Evolutionary conservation across 2,888 invertebrate species (phyloP).

Genomic region (Heliconius aoede): DNA sequence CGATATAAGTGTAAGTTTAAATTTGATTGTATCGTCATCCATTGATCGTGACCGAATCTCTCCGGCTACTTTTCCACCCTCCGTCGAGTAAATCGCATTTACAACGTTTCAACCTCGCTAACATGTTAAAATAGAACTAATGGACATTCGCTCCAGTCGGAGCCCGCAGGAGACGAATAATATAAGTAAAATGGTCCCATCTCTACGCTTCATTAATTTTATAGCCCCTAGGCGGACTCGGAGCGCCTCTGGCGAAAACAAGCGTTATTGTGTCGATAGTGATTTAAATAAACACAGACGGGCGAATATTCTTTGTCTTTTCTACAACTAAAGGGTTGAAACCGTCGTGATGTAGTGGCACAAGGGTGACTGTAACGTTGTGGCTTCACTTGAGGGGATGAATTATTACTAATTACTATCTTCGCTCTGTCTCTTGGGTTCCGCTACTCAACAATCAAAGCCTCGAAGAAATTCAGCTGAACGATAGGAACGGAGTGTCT

Average conservation of each 20-base stretch:
- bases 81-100: conserved; percentile 82
- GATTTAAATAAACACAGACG: conserved; percentile 81
- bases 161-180: conserved; percentile 83
- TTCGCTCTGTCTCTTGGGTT: too few relatives aligned
- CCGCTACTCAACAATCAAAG: too few relatives aligned
- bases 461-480: too few relatives aligned
- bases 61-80: conserved; percentile 79
- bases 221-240: conserved; percentile 79
- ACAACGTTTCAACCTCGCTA: conserved; percentile 84
- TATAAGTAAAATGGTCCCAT: conserved; percentile 84
- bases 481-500: too few relatives aligned
- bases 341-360: too few relatives aligned
- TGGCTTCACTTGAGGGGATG: too few relatives aligned
- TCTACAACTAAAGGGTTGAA: conserved; percentile 65
- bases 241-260: conserved; percentile 78
- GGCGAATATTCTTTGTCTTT: conserved; percentile 73
- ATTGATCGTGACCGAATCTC: conserved; percentile 75
- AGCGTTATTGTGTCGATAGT: conserved; percentile 79
- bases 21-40: conserved; percentile 68
- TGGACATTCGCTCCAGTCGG: conserved; percentile 84
- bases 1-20: conserved; percentile 42
- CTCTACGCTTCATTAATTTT: conserved; percentile 84
- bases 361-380: too few relatives aligned
- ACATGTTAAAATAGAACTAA: conserved; percentile 85
- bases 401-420: too few relatives aligned